These are phyloP conservation scores for Clivina fossor DNA, from an alignment of 2,888 invertebrate species.

Conservation along the genomic window DNA sequence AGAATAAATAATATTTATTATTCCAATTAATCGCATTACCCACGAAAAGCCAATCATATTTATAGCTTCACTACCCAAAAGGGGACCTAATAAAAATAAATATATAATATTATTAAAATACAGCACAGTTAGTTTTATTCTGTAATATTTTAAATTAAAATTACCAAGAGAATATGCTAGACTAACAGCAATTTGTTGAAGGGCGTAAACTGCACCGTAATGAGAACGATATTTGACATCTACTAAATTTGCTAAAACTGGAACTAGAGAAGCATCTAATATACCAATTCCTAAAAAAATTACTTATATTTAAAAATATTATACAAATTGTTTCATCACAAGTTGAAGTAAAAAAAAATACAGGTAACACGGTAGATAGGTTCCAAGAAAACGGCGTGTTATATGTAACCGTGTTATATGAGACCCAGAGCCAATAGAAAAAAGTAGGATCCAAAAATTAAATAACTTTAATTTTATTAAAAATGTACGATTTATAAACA, in stretches of 20 bases:
- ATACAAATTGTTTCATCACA: too few species aligned
- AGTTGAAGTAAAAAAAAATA: too few species aligned
- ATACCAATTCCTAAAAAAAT: constrained; percentile 66
- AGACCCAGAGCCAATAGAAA: too few species aligned
- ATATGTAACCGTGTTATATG: too few species aligned
- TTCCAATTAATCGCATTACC: constrained; percentile 72
- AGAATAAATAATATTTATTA: constrained; percentile 68
- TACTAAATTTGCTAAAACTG: constrained; percentile 73
- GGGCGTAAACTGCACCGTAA: constrained; percentile 79
- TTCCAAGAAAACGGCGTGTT: too few species aligned
- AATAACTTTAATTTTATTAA: too few species aligned
- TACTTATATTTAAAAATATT: constrained; percentile 7
- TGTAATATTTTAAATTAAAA: constrained; percentile 1
- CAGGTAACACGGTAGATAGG: too few species aligned
- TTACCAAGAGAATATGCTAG: constrained; percentile 76
- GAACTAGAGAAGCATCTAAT: constrained; percentile 79
- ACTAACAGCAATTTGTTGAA: constrained; percentile 80
- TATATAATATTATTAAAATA: constrained; percentile 1
- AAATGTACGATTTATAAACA: too few species aligned
- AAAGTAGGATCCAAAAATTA: too few species aligned
- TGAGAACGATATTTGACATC: constrained; percentile 62
- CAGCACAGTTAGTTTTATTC: background rate
- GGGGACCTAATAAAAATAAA: constrained; percentile 61
- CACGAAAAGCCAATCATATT: constrained; percentile 71
- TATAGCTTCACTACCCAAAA: constrained; percentile 72